phyloP scores from a whole-genome alignment of 2,888 invertebrate genomes.

The Monoplex corrugatus region DNA sequence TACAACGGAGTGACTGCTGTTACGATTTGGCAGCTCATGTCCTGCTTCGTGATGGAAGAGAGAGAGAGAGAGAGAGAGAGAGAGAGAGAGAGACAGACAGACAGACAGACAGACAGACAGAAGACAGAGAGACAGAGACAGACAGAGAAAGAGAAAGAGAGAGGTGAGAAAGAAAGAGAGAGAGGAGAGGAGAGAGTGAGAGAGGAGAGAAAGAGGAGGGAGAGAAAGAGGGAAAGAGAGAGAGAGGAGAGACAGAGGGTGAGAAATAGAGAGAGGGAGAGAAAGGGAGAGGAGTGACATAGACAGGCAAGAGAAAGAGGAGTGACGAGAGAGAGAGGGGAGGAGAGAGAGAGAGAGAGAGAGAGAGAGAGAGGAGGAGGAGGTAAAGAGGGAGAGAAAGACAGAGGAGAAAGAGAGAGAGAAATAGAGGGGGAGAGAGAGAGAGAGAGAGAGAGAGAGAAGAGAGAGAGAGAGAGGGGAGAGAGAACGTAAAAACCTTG shows the following conservation, averaged over 20 bases:
- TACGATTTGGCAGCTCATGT: too few relatives aligned
- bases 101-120: neutral
- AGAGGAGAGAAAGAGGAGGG: too few relatives aligned
- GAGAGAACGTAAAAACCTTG: too few relatives aligned
- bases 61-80: neutral
- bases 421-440: neutral
- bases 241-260: too few relatives aligned
- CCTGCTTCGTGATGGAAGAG: too few relatives aligned
- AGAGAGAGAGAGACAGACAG: neutral
- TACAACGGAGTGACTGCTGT: too few relatives aligned
- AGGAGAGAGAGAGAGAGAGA: neutral
- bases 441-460: too few relatives aligned
- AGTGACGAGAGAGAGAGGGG: neutral
- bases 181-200: neutral
- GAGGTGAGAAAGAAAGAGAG: neutral
- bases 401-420: neutral
- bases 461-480: too few relatives aligned
- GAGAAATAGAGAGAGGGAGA: too few relatives aligned
- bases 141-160: neutral
- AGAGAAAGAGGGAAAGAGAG: too few relatives aligned
- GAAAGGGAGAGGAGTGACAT: too few relatives aligned
- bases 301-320: neutral
- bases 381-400: neutral
- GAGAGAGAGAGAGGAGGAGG: neutral
- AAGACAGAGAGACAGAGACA: neutral